Evolutionary conservation across 2,888 invertebrate genomes (phyloP).

Genomic region (Creontiades dilutus): DNA sequence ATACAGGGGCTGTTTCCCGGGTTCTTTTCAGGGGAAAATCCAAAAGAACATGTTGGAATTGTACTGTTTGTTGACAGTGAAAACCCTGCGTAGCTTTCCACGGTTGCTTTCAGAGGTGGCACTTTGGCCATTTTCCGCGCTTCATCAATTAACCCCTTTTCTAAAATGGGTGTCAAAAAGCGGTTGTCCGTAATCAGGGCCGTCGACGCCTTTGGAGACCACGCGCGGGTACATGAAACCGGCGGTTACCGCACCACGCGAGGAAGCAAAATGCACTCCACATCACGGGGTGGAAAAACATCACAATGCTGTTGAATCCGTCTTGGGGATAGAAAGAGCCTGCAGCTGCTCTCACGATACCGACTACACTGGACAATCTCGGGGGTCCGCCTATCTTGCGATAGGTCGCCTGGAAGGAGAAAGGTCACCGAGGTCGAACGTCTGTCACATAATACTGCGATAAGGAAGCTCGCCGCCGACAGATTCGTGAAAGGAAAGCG

Average conservation of each 20-base stretch:
- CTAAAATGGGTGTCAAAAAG: constrained; percentile 86
- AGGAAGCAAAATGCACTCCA: constrained; percentile 5
- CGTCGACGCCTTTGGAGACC: background rate
- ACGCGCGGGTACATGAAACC: constrained; percentile 35
- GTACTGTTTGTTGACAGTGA: constrained; percentile 82
- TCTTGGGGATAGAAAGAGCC: background rate
- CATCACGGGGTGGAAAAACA: background rate
- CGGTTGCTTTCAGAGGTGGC: constrained; percentile 77
- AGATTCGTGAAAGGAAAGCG: too few relatives aligned
- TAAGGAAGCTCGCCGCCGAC: too few relatives aligned
- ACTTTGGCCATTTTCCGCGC: constrained; percentile 77
- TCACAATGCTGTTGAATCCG: background rate
- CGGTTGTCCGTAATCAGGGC: constrained; percentile 80
- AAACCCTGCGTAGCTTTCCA: constrained; percentile 83
- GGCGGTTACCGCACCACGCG: background rate
- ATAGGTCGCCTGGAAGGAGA: background rate
- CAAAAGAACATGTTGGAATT: constrained; percentile 80
- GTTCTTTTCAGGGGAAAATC: constrained; percentile 79
- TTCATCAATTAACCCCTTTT: constrained; percentile 79
- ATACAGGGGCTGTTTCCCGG: constrained; percentile 82
- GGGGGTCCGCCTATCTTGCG: background rate
- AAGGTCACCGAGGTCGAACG: background rate
- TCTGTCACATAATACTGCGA: background rate
- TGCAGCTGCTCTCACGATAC: background rate
- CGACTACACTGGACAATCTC: background rate